Percentiles rank a stretch among this genome's conserved stretches.
These are phyloP conservation scores for Agapornis roseicollis DNA, from an alignment of 2,113 vertebrate genomes.

Conservation along the genomic window DNA sequence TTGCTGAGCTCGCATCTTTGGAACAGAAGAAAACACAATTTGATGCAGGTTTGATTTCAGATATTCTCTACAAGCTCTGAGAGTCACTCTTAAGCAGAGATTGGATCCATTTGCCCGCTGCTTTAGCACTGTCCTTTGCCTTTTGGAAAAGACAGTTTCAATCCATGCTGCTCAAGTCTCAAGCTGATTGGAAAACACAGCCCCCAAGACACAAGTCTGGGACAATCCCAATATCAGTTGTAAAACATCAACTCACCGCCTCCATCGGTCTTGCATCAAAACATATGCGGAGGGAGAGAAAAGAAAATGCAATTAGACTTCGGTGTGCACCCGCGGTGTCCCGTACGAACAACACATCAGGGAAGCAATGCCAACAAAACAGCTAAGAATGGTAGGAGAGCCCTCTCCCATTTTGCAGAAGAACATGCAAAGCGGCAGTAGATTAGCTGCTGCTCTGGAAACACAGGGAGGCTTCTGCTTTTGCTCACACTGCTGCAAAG, in stretches of 20 bases:
- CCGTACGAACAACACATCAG: background rate
- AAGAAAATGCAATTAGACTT: background rate
- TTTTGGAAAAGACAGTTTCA: background rate
- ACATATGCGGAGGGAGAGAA: too few species aligned
- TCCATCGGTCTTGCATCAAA: too few species aligned
- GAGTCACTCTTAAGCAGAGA: background rate
- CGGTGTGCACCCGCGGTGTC: background rate
- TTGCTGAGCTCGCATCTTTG: background rate
- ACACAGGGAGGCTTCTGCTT: background rate
- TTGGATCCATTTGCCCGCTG: background rate
- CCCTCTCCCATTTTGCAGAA: background rate
- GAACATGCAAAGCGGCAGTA: background rate
- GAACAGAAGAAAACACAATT: background rate
- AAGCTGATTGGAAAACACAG: background rate
- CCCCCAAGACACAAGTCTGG: background rate
- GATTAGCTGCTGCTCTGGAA: background rate
- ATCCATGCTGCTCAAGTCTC: background rate
- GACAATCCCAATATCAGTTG: background rate
- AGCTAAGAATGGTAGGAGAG: background rate
- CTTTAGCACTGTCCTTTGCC: background rate
- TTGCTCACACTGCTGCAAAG: background rate
- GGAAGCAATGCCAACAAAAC: background rate
- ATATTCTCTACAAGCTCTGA: background rate
- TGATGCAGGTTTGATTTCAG: background rate
- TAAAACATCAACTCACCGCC: conserved; percentile 69